Conservation (phyloP, 2,113 vertebrate species). For the Malurus cyaneus region DNA sequence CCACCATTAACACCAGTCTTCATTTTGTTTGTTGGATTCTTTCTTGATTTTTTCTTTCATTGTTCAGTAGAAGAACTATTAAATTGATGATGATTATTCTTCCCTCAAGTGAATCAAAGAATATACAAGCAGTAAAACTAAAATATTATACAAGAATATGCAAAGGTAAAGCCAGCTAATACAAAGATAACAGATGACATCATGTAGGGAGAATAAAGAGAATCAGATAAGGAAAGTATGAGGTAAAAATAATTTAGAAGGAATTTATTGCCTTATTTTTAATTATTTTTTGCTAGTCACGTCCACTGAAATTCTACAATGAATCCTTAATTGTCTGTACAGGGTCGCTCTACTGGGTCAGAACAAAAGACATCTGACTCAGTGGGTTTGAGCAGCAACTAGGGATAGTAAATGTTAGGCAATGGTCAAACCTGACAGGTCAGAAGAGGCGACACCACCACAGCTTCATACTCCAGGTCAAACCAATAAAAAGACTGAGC, state of each 20-base stretch:
- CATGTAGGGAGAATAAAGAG: neutral
- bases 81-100: neutral
- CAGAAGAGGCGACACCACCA: neutral
- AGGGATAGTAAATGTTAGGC: neutral
- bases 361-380: neutral
- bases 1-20: neutral
- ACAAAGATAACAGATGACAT: conserved; percentile 31
- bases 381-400: neutral
- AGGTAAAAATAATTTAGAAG: neutral
- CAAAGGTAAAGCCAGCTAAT: neutral
- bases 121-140: conserved; percentile 2
- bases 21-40: neutral
- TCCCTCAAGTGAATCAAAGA: neutral
- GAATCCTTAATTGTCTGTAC: neutral
- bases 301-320: neutral
- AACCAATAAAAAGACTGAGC: neutral
- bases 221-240: conserved; percentile 47
- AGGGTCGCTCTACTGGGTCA: neutral
- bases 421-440: neutral
- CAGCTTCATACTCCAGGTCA: neutral
- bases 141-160: neutral
- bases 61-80: neutral
- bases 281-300: neutral
- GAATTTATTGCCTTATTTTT: conserved; percentile 1
- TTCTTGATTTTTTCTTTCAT: neutral